Evolutionary conservation across 2,113 vertebrate genomes (phyloP).

Genomic region (Hiodon alosoides): DNA sequence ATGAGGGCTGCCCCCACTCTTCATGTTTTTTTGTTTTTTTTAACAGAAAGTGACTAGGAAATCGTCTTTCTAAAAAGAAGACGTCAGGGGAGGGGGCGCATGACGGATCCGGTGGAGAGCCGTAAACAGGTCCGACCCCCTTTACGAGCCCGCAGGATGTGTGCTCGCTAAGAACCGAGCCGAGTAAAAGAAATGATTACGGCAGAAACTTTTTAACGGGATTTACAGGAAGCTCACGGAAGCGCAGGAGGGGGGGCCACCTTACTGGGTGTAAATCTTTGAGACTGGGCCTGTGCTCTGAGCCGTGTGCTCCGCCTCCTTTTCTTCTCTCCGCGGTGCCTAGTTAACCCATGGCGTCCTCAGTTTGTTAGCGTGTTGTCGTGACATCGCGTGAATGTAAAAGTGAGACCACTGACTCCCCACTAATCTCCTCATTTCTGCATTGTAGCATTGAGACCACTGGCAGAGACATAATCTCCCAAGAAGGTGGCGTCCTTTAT

Average conservation of each 20-base stretch:
- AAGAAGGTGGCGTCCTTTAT: no score
- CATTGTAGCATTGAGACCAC: no score
- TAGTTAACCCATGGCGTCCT: no score
- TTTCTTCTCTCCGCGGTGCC: no score
- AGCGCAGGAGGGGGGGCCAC: background rate
- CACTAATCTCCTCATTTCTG: no score
- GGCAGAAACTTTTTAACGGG: conserved; percentile 10
- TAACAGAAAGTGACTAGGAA: background rate
- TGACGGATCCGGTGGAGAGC: no score
- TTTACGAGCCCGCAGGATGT: conserved; percentile 12
- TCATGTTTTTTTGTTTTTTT: background rate
- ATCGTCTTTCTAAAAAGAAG: background rate
- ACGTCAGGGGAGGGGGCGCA: no score
- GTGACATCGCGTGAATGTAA: no score
- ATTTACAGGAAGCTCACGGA: background rate
- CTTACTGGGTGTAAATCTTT: background rate
- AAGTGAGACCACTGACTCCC: no score
- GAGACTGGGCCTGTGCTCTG: background rate
- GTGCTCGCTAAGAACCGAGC: background rate
- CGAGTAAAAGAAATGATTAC: conserved; percentile 13
- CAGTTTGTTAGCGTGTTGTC: no score
- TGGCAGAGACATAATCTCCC: no score
- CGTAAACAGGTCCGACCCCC: conserved; percentile 1
- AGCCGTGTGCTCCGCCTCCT: background rate
- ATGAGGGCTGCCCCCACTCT: background rate